Percentiles rank a stretch among this genome's conserved stretches.
Conservation (phyloP, 2,888 invertebrate genomes). For the Drosophila flavopinicola region DNA sequence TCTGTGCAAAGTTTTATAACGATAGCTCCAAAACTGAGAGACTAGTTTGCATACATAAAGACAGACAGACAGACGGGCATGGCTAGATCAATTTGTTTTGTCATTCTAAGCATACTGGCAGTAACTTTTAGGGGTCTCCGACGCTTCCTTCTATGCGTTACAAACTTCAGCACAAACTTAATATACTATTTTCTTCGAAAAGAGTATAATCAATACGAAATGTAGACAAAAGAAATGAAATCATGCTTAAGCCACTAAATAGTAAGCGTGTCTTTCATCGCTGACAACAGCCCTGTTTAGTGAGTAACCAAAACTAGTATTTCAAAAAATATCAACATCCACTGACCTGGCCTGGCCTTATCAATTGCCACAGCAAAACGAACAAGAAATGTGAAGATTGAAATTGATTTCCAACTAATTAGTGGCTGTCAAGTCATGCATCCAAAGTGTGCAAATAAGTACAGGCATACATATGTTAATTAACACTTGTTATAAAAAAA, state of each 20-base stretch:
- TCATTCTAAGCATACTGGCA: no score
- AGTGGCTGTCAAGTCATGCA: slow-evolving; percentile 38
- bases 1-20: no score
- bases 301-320: slow-evolving; percentile 11
- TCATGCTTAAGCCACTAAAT: background rate
- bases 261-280: slow-evolving; percentile 2
- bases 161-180: no score
- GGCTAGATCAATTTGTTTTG: no score
- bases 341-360: slow-evolving; percentile 43
- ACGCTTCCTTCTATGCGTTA: no score
- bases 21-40: no score
- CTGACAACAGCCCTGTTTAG: background rate
- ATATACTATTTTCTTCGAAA: no score
- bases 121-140: no score
- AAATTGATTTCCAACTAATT: slow-evolving; percentile 62
- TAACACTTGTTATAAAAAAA: slow-evolving; percentile 51
- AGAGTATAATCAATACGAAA: background rate
- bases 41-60: no score
- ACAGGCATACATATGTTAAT: slow-evolving; percentile 54
- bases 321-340: slow-evolving; percentile 27
- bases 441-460: slow-evolving; percentile 26
- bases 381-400: slow-evolving; percentile 18
- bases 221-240: background rate
- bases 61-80: no score
- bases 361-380: slow-evolving; percentile 27